Base-by-base conservation (phyloP, 2,888 invertebrate species). In the Trachelus tabidus region DNA sequence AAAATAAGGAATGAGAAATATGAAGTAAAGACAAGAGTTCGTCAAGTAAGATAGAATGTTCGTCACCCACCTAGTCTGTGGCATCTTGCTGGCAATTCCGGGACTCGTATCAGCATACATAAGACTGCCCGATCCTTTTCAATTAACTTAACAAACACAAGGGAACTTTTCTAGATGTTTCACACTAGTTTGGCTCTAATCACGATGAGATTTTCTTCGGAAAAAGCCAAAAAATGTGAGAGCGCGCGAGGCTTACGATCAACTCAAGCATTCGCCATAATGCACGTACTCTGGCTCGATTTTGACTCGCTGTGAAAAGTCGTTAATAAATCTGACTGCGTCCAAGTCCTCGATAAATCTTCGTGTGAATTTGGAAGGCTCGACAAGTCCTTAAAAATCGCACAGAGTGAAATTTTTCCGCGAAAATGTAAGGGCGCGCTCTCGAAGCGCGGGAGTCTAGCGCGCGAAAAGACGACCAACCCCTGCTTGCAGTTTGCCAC, bases 401-500 rank as follows among this genome's bases (percentile, higher is more conserved):
- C 71, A 31, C 31, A 9, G 71, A 71, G 31, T 31, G 71, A 71
- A 79, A 83, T 81, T 83, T 80, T 81, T 81, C 79, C 76, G 79
- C 77, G 80, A 85, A 87, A 85, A 85, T 82, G 79, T 79, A 77
- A 79, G 77, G 82, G 80, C 83, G 77, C 69, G 69, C 83, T 83
- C 81, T 81, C 81, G 83, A 86, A 89, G 90, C 90, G 90, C 90
- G 90, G 90, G 90, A 90, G 87, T 84, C 82, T 84, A 88, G 89
- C 90, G 90, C 90, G 90, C 90, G 89, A 90, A 90, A 88, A 83
- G 81, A 85, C 83, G 89, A 89, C 89, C 90, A 90, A 90, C 90
- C 90, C 90, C 87, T 89, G 87, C 81, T 81, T 82, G 84, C 84
- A 85, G 80, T 84, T 81, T 83, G 85, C 83, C 79, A 86, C 88